Evolutionary conservation across 1,140 invertebrate species (phyloP).

Genomic region (Papilio xuthus): DNA sequence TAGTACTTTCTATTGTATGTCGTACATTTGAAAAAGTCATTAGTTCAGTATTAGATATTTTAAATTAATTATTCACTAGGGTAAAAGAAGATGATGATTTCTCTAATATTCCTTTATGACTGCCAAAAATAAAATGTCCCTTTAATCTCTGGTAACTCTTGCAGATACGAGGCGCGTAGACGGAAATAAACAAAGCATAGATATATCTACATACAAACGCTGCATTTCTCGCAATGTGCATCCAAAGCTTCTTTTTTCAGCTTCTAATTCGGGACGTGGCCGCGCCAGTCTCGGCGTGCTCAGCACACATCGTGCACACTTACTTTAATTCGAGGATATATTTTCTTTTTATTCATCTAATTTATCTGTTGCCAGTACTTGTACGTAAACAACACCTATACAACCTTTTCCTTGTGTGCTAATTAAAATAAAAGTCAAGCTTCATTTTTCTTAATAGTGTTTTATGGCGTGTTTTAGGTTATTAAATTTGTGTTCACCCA

Average conservation of each 20-base stretch:
- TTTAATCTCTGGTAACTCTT: conserved; percentile 16
- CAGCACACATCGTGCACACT: conserved; percentile 61
- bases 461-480: conserved; percentile 18
- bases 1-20: too few species aligned
- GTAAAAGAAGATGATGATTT: background rate
- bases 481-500: conserved; percentile 25
- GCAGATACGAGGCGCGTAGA: conserved; percentile 44
- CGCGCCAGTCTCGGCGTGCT: conserved; percentile 70
- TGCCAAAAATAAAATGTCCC: conserved; percentile 34
- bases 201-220: conserved; percentile 49
- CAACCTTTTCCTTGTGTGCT: conserved; percentile 27
- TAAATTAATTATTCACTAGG: too few species aligned
- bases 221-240: conserved; percentile 75
- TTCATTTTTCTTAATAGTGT: conserved; percentile 23
- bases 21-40: too few species aligned
- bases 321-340: conserved; percentile 40
- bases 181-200: conserved; percentile 60
- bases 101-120: conserved; percentile 36
- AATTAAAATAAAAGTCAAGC: background rate
- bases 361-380: conserved; percentile 32
- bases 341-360: conserved; percentile 34
- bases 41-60: too few species aligned
- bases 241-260: conserved; percentile 69
- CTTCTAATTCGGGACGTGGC: conserved; percentile 75
- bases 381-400: conserved; percentile 50